Base-by-base conservation (phyloP, 2,797 vertebrate genomes). In the Psittacula derbiana region DNA sequence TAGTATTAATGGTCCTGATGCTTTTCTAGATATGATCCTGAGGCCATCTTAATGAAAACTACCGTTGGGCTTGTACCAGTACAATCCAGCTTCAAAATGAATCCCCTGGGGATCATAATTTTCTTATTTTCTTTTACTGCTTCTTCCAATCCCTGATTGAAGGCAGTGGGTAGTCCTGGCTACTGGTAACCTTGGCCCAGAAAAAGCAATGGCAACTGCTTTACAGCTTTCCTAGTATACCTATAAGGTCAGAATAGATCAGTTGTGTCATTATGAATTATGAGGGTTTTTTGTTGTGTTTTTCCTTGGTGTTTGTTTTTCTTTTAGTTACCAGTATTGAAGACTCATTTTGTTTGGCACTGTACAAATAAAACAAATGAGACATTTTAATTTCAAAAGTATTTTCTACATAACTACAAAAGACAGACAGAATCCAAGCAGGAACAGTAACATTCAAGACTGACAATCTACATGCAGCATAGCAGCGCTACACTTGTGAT, bases 391-490 rank as follows among this genome's bases (percentile, higher is more conserved):
- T 76, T 61, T 76, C 20, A 23, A 49, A 46, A 73, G 3, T 57
- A 31, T 69, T 92, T 91, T 69, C 28, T 76, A 23, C 25, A 21
- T 33, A 30, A 46, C 8, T 41, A 30, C 4, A 12, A 25, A 17
- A 85, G 38, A 9, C 21, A 38, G 8, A 19, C 14, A 67, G 70
- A 92, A 73, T 66, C 5, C 2, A 23, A 80, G 8, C 40, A 41
- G 0, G 1, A 78, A 15, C 3, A 31, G 6, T 31, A 64, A 16
- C 30, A 38, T 18, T 8, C 1, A 64, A 62, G 10, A 58, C 1
- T 0, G 7, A 17, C 18, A 47, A 10, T 38, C 21, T 65, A n/a
- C 8, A 8, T 5, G 14, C 18, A 46, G 21, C 1, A 1, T 30
- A 62, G 15, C 2, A 19, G 18, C 21, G 7, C 13, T 58, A 36